phyloP scores from a whole-genome alignment of 2,797 vertebrate species.

The Pseudomugil gertrudae region DNA sequence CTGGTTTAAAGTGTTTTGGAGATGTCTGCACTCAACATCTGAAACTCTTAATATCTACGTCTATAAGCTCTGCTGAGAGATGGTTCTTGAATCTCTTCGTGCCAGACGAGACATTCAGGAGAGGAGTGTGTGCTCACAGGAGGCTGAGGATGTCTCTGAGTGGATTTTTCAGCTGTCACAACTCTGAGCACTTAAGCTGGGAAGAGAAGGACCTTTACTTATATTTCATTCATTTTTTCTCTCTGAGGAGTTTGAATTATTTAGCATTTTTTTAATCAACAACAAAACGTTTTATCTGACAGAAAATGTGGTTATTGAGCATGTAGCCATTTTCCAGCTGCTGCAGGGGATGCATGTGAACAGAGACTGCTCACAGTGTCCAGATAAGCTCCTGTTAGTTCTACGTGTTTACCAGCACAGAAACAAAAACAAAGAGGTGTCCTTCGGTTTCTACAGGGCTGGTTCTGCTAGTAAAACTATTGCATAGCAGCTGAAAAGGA shows the following conservation, averaged over 20 bases:
- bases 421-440: background rate
- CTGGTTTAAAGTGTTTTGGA: background rate
- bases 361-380: background rate
- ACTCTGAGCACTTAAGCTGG: slow-evolving; percentile 38
- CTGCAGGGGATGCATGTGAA: background rate
- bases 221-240: slow-evolving; percentile 15
- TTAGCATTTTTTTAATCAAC: too few species aligned
- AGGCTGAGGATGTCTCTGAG: slow-evolving; percentile 46
- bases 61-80: slow-evolving; percentile 34
- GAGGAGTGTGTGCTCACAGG: slow-evolving; percentile 43
- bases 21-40: slow-evolving; percentile 1
- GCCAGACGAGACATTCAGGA: slow-evolving; percentile 23
- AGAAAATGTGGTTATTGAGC: too few species aligned
- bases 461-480: background rate
- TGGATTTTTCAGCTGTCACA: slow-evolving; percentile 67
- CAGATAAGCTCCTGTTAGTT: background rate
- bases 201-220: slow-evolving; percentile 11
- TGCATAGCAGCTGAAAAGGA: background rate
- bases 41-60: background rate
- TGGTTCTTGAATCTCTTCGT: slow-evolving; percentile 22
- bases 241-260: slow-evolving; percentile 17
- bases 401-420: background rate
- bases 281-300: too few species aligned
- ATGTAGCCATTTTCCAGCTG: background rate
- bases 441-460: background rate